Evolutionary conservation across 2,113 vertebrate genomes (phyloP).

Genomic region (Echinops telfairi): DNA sequence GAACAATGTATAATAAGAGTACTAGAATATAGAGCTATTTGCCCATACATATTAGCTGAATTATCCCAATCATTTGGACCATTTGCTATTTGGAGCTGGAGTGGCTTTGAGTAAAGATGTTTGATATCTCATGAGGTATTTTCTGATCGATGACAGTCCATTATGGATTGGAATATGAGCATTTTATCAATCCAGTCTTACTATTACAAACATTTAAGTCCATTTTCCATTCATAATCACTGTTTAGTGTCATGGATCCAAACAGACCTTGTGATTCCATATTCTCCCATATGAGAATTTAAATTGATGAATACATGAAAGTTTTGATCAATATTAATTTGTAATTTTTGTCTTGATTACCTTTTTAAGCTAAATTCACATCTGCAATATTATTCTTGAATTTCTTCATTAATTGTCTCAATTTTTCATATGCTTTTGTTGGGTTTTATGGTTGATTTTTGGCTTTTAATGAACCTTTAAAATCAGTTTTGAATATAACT

Average conservation of each 20-base stretch:
- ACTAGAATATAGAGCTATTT: background rate
- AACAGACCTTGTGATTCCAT: background rate
- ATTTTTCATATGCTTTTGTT: background rate
- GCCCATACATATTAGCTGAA: background rate
- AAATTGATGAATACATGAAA: background rate
- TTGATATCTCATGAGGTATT: background rate
- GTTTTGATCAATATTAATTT: background rate
- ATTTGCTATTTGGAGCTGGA: background rate
- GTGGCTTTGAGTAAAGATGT: constrained; percentile 4
- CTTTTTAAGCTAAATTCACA: background rate
- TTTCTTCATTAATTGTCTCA: background rate
- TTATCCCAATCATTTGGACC: background rate
- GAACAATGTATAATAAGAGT: background rate
- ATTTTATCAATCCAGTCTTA: background rate
- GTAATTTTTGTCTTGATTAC: constrained; percentile 33
- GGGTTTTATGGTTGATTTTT: constrained; percentile 13
- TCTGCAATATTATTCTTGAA: background rate
- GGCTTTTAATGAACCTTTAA: background rate
- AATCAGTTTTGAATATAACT: background rate
- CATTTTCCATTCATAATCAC: background rate
- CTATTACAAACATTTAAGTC: background rate
- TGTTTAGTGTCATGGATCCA: background rate
- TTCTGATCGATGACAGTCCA: too few relatives aligned
- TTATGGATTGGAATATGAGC: too few relatives aligned
- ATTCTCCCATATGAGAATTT: background rate